Percentiles rank a stretch among this genome's conserved stretches.
Conservation (phyloP, 2,888 invertebrate species). For the Dynastes maya region DNA sequence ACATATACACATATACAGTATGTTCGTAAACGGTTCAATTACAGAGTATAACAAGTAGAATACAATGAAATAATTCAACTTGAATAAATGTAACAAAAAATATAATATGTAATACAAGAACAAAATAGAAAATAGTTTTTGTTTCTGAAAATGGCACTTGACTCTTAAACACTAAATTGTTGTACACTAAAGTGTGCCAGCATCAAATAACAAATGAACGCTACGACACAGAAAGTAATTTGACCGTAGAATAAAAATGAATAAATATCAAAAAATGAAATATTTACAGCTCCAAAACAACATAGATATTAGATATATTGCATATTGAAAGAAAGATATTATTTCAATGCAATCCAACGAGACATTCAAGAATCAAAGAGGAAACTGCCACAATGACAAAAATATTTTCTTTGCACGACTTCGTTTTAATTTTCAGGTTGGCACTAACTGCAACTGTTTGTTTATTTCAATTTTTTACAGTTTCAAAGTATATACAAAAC, state of each 20-base stretch:
- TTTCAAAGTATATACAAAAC: constrained; percentile 49
- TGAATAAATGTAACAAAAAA: constrained; percentile 50
- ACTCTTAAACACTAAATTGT: constrained; percentile 53
- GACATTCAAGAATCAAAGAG: constrained; percentile 29
- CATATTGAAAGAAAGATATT: constrained; percentile 38
- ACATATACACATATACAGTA: constrained; percentile 54
- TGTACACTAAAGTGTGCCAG: constrained; percentile 52
- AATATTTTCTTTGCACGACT: constrained; percentile 33
- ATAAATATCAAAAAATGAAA: constrained; percentile 43
- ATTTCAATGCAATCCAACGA: constrained; percentile 15
- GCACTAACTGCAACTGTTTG: constrained; percentile 36
- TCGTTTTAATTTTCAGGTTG: constrained; percentile 37
- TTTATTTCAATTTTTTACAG: constrained; percentile 41
- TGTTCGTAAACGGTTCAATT: constrained; percentile 44
- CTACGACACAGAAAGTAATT: constrained; percentile 37
- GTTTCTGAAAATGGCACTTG: constrained; percentile 55
- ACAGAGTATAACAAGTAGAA: constrained; percentile 42
- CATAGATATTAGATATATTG: constrained; percentile 31
- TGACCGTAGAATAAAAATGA: constrained; percentile 26
- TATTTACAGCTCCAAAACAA: constrained; percentile 44
- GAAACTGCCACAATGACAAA: constrained; percentile 47
- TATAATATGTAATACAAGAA: constrained; percentile 49
- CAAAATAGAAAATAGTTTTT: constrained; percentile 39
- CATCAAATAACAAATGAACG: constrained; percentile 52
- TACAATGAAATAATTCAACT: constrained; percentile 43